Evolutionary conservation across 1,140 invertebrate genomes (phyloP).

Genomic region (Andricus grossulariae): DNA sequence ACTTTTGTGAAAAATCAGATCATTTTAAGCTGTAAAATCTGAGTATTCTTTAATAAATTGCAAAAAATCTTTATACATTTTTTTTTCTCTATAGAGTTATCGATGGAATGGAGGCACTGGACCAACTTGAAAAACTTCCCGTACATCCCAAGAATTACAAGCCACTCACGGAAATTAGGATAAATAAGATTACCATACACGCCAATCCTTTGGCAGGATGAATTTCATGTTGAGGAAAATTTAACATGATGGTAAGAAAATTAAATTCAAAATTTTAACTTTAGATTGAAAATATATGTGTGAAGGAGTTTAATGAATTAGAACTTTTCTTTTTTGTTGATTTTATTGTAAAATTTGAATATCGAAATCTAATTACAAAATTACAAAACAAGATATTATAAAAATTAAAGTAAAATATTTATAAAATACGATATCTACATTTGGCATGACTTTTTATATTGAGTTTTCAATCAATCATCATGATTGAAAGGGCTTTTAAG

Average conservation of each 20-base stretch:
- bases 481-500: slow-evolving; percentile 87
- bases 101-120: slow-evolving; percentile 96
- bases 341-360: neutral
- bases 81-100: slow-evolving; percentile 89
- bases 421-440: neutral
- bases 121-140: slow-evolving; percentile 96
- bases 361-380: neutral
- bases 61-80: slow-evolving; percentile 34
- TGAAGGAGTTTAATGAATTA: neutral
- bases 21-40: no score
- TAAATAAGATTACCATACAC: slow-evolving; percentile 95
- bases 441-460: slow-evolving; percentile 34
- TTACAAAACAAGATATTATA: slow-evolving; percentile 33
- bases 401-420: slow-evolving; percentile 9
- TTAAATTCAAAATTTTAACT: no score
- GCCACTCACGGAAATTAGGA: slow-evolving; percentile 89
- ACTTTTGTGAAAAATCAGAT: no score
- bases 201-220: slow-evolving; percentile 94
- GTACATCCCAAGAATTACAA: slow-evolving; percentile 95
- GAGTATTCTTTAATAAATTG: no score
- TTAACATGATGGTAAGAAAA: neutral
- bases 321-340: neutral
- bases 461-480: slow-evolving; percentile 75
- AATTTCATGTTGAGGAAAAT: slow-evolving; percentile 44
- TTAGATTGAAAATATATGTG: slow-evolving; percentile 1